Evolutionary conservation across 2,113 vertebrate species (phyloP).

Genomic region (Azemiops feae): DNA sequence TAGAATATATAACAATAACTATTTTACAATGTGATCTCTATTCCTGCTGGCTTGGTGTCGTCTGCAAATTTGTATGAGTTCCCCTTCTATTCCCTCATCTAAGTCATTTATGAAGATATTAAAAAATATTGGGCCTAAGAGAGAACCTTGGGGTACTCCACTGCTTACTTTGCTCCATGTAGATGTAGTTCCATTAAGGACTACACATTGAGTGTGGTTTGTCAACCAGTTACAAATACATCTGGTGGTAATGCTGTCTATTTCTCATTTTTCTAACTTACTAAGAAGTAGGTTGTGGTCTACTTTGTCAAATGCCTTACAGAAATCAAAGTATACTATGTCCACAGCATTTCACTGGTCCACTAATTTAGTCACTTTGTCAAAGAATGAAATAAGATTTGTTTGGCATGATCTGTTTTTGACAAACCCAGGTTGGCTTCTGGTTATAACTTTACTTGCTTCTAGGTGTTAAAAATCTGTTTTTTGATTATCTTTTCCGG

Average conservation of each 20-base stretch:
- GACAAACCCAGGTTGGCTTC: not conserved
- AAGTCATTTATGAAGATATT: not conserved
- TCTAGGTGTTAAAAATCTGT: not conserved
- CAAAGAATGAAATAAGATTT: not conserved
- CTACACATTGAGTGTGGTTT: not conserved
- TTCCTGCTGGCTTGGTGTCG: not conserved
- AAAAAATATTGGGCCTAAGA: not conserved
- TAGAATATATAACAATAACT: not conserved
- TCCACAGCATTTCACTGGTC: not conserved
- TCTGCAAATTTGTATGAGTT: not conserved
- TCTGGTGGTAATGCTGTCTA: not conserved
- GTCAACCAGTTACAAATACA: not conserved
- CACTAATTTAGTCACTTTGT: not conserved
- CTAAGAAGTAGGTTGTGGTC: not conserved
- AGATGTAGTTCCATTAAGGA: not conserved
- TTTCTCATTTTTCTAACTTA: not conserved
- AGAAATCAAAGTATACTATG: not conserved
- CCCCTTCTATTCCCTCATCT: not conserved
- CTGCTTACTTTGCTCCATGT: not conserved
- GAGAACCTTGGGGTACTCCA: not conserved
- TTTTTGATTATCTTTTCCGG: not conserved
- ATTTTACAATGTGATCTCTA: not conserved
- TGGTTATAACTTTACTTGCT: not conserved
- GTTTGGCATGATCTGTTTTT: not conserved
- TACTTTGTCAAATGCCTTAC: not conserved